Evolutionary conservation across 2,888 invertebrate genomes (phyloP).

Genomic region (Cerastoderma edule): DNA sequence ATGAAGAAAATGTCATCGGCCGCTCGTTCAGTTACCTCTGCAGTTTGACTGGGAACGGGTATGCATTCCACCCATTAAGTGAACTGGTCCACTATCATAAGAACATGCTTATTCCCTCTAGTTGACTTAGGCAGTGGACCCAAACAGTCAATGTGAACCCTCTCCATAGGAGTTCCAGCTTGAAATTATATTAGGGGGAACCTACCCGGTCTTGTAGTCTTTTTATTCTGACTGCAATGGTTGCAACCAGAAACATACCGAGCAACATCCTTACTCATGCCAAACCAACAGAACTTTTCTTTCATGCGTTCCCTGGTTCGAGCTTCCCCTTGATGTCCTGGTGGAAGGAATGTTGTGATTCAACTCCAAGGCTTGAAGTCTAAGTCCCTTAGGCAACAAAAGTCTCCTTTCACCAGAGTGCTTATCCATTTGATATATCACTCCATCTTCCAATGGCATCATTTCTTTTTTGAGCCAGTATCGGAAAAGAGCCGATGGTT

Average conservation of each 20-base stretch:
- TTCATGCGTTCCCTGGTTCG: constrained; percentile 22
- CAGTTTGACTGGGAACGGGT: constrained; percentile 21
- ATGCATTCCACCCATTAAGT: constrained; percentile 35
- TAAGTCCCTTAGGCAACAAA: not conserved
- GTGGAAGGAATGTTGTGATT: constrained; percentile 33
- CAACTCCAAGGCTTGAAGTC: not conserved
- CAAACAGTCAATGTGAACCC: constrained; percentile 40
- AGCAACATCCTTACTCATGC: constrained; percentile 22
- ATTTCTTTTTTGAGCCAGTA: constrained; percentile 26
- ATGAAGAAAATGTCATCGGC: constrained; percentile 18
- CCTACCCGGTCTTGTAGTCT: constrained; percentile 17
- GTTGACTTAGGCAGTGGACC: constrained; percentile 30
- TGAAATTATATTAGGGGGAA: constrained; percentile 87
- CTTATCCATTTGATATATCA: constrained; percentile 10
- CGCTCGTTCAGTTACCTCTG: constrained; percentile 23
- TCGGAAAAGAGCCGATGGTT: not conserved
- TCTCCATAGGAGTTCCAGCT: constrained; percentile 87
- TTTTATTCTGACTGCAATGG: constrained; percentile 31
- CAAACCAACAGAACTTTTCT: constrained; percentile 35
- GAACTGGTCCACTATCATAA: constrained; percentile 15
- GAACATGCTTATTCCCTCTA: constrained; percentile 27
- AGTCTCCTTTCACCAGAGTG: not conserved
- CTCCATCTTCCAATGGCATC: constrained; percentile 6
- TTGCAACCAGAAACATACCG: constrained; percentile 23
- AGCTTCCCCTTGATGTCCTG: constrained; percentile 38